A percentile compares a stretch with the other conserved stretches of the same genome.
Conservation (phyloP, 2,113 vertebrate species). For the Dicaeum eximium region DNA sequence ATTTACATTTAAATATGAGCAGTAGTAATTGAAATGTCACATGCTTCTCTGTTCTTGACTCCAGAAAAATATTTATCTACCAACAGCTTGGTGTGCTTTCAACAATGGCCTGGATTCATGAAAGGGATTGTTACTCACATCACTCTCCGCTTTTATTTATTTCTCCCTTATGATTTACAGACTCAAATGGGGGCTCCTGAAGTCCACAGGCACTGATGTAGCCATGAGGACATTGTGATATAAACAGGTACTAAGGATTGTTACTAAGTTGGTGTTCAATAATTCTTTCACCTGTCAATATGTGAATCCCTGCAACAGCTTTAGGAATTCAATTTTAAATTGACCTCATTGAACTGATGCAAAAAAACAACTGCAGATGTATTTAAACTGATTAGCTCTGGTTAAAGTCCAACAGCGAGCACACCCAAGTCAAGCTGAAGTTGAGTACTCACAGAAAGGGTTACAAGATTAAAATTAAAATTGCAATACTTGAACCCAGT, state of each 20-base stretch:
- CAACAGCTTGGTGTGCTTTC: slow-evolving; percentile 36
- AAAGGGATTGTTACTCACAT: background rate
- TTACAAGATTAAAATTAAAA: background rate
- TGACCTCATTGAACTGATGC: background rate
- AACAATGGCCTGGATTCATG: background rate
- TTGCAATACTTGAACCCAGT: background rate
- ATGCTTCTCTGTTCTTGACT: slow-evolving; percentile 43
- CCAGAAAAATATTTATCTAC: slow-evolving; percentile 59
- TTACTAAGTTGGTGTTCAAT: background rate
- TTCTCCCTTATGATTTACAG: background rate
- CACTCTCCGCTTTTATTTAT: background rate
- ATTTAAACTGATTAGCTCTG: background rate
- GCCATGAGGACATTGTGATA: background rate
- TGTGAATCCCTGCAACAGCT: background rate
- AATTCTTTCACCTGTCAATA: background rate
- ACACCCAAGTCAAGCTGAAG: background rate
- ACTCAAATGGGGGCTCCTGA: background rate
- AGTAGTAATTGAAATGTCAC: slow-evolving; percentile 45
- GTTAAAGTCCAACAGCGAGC: background rate
- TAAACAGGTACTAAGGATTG: background rate
- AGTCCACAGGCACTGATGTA: background rate
- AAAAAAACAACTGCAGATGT: background rate
- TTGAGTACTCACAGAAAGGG: background rate
- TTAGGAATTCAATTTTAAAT: background rate
- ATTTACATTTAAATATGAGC: slow-evolving; percentile 66